Evolutionary conservation across 2,113 vertebrate genomes (phyloP), one percentile per base, ranked within the genome.

Genomic region (Microtus oregoni): DNA sequence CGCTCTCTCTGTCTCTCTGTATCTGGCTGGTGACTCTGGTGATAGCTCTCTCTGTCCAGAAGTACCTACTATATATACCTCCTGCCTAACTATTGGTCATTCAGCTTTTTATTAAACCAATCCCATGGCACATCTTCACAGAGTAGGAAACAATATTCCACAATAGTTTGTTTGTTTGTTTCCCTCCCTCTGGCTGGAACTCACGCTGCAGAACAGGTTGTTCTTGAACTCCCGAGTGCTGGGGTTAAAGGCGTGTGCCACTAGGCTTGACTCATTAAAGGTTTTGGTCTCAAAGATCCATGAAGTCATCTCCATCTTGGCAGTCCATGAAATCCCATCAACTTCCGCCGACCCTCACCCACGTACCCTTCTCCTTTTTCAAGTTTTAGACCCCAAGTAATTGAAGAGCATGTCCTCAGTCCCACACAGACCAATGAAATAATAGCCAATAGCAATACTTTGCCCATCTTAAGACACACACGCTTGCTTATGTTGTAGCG

Each of bases 401-500:
- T 20, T 76, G 7, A 82, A 41, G 35, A 2, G 3, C 90, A 50
- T 50, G 50, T 22, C 35, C 58, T 55, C 0, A 0, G 58, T 65
- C 63, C 87, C 79, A 78, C 32, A 44, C 2, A 77, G 35, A 41
- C 2, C 19, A 10, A 30, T 5, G 32, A 12, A 68, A 14, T 35
- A 5, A 92, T 7, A 52, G 13, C 52, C 67, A 7, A 76, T 4
- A 8, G 58, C n/a, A 92, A 58, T 70, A 28, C 6, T 72, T 14
- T 35, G 67, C 38, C 86, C 35, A 26, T 11, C 63, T 68, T 68
- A 44, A 79, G 77, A 44, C 72, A 58, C 70, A 67, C 50, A 63
- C 6, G 3, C 13, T 76, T 17, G 0, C 28, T 85, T 65, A 4
- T 4, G 15, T 5, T 4, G 24, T 8, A n/a, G 47, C 41, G 1